Evolutionary conservation across 2,888 invertebrate species (phyloP).

Genomic region (Lithophane ornitopus): DNA sequence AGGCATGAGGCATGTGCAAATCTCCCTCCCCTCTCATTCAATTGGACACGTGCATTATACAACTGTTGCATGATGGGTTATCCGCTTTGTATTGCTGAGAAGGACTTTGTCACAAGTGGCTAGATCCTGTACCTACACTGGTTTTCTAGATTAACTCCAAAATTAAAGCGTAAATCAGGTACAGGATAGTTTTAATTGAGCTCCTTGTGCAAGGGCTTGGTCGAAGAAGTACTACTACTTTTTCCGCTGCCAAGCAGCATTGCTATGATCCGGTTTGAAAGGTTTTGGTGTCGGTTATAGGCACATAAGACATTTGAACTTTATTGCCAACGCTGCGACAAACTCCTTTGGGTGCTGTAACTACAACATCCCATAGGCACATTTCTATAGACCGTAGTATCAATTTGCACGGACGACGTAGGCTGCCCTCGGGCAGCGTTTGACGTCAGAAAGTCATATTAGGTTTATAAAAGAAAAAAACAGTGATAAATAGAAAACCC

Average conservation of each 20-base stretch:
- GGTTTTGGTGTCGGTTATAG: constrained; percentile 3
- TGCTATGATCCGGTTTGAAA: constrained; percentile 16
- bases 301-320: constrained; percentile 17
- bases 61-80: constrained; percentile 48
- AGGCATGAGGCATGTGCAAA: constrained; percentile 33
- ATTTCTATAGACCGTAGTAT: not conserved
- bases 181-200: not conserved
- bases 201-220: constrained; percentile 2
- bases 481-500: not conserved
- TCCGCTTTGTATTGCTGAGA: constrained; percentile 53
- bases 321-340: constrained; percentile 8
- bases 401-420: not conserved
- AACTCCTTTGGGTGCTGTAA: constrained; percentile 12
- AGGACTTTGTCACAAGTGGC: constrained; percentile 42
- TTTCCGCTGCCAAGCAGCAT: constrained; percentile 6
- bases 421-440: not conserved
- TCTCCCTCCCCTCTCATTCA: constrained; percentile 48
- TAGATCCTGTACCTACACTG: constrained; percentile 39
- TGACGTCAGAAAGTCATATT: not conserved
- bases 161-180: not conserved
- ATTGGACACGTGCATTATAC: constrained; percentile 48
- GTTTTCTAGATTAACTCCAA: constrained; percentile 9
- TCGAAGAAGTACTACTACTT: constrained; percentile 14
- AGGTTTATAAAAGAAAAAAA: not conserved
- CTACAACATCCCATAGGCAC: not conserved